These are phyloP conservation scores for Thunnus thynnus DNA, from an alignment of 2,113 vertebrate species.

Conservation along the genomic window DNA sequence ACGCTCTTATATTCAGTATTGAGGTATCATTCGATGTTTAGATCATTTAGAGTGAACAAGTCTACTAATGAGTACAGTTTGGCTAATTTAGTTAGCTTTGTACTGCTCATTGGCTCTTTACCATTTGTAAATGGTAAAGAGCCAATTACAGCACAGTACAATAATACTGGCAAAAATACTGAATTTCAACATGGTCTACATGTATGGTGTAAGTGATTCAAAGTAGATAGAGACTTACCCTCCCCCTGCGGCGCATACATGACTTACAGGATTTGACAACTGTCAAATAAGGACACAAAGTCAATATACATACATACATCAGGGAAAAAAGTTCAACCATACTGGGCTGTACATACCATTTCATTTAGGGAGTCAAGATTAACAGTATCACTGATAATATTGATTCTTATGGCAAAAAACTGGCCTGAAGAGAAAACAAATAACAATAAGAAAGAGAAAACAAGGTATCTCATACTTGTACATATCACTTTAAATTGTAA, in stretches of 20 bases:
- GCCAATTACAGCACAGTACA: not conserved
- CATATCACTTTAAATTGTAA: too few species aligned
- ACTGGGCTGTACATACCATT: slow-evolving; percentile 52
- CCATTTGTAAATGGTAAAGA: too few species aligned
- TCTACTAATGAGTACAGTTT: not conserved
- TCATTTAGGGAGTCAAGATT: accelerated
- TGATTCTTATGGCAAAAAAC: slow-evolving; percentile 58
- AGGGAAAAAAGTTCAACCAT: not conserved
- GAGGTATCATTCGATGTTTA: too few species aligned
- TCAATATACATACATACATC: not conserved
- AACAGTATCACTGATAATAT: not conserved
- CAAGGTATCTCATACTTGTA: not conserved
- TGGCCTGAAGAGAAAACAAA: slow-evolving; percentile 49
- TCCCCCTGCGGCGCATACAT: not conserved
- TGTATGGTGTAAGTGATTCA: not conserved
- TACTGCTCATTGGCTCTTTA: not conserved
- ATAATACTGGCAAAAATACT: not conserved
- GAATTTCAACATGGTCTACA: not conserved
- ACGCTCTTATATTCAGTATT: too few species aligned
- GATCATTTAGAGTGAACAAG: too few species aligned
- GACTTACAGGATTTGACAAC: not conserved
- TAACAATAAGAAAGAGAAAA: not conserved
- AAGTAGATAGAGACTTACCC: slow-evolving; percentile 51
- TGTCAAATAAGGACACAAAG: slow-evolving; percentile 26
- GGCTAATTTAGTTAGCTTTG: not conserved